A percentile compares a stretch with the other conserved stretches of the same genome.
Conservation (phyloP, 1,140 invertebrate species). For the Copidosoma floridanum region DNA sequence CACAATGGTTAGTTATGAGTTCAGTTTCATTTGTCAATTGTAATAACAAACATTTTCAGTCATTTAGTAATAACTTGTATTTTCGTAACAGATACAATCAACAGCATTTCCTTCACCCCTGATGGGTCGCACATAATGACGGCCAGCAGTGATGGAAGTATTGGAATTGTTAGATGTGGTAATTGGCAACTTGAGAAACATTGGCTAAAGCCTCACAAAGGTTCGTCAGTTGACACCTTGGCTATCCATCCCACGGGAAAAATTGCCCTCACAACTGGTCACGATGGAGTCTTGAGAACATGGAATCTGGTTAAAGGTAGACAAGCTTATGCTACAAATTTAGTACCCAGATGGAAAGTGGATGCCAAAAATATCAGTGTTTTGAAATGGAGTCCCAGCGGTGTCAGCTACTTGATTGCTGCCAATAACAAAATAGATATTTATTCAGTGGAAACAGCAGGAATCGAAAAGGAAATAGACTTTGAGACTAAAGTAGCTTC, state of each 20-base stretch:
- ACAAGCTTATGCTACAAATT: slow-evolving; percentile 83
- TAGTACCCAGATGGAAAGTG: slow-evolving; percentile 63
- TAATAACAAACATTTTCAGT: too few species aligned
- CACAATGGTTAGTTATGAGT: too few species aligned
- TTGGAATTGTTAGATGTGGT: slow-evolving; percentile 76
- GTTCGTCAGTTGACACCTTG: slow-evolving; percentile 66
- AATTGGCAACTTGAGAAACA: slow-evolving; percentile 83
- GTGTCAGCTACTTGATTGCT: slow-evolving; percentile 70
- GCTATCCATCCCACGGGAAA: slow-evolving; percentile 87
- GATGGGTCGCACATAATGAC: slow-evolving; percentile 77
- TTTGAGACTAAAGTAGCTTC: slow-evolving; percentile 65
- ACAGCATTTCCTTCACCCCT: slow-evolving; percentile 72
- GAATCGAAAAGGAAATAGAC: slow-evolving; percentile 61
- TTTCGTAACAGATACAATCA: slow-evolving; percentile 65
- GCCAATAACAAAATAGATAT: slow-evolving; percentile 71
- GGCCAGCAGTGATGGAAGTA: slow-evolving; percentile 78
- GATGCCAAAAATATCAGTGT: slow-evolving; percentile 57
- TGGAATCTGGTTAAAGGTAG: slow-evolving; percentile 94
- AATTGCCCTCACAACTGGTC: slow-evolving; percentile 81
- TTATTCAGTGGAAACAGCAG: slow-evolving; percentile 73
- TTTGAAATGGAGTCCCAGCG: slow-evolving; percentile 67
- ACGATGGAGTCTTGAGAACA: slow-evolving; percentile 79
- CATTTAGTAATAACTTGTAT: too few species aligned
- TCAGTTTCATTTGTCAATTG: too few species aligned
- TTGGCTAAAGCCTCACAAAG: slow-evolving; percentile 72